Conservation (phyloP, 2,113 vertebrate species). For the Bambusicola thoracicus region DNA sequence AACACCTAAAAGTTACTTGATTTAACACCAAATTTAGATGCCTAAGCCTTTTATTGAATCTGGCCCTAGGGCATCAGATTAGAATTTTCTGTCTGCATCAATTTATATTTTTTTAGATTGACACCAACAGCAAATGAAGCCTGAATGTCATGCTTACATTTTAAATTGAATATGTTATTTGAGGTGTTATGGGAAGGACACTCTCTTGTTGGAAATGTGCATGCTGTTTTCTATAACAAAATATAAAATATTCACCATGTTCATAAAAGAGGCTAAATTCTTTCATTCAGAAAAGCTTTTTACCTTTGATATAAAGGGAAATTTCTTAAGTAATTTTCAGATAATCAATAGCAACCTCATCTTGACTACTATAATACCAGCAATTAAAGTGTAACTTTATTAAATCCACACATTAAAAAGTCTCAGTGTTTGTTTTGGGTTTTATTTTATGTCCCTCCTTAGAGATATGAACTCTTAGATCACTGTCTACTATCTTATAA, state of each 20-base stretch:
- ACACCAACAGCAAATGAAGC: conserved; percentile 57
- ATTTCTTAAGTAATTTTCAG: conserved; percentile 4
- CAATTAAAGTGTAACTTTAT: conserved; percentile 4
- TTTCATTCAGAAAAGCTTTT: conserved; percentile 15
- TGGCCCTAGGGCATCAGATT: conserved; percentile 53
- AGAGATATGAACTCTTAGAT: not conserved
- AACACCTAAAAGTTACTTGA: not conserved
- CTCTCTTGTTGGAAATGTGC: conserved; percentile 23
- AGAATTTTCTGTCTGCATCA: conserved; percentile 57
- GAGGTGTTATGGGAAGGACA: conserved; percentile 41
- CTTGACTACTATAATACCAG: not conserved
- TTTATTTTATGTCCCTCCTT: not conserved
- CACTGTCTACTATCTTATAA: not conserved
- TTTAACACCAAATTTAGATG: conserved; percentile 34
- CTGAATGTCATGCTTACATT: conserved; percentile 69
- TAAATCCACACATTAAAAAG: not conserved
- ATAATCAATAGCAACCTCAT: conserved; percentile 28
- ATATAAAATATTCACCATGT: conserved; percentile 30
- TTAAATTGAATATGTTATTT: conserved; percentile 61
- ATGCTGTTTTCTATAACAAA: conserved; percentile 4
- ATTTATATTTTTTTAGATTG: conserved; percentile 53
- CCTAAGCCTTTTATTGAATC: conserved; percentile 42
- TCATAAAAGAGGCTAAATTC: not conserved
- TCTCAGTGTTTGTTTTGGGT: not conserved
- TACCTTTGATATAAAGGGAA: not conserved